Conservation (phyloP, 37 sponge, comb jelly and placozoan genomes). For the Geodia barretti region DNA sequence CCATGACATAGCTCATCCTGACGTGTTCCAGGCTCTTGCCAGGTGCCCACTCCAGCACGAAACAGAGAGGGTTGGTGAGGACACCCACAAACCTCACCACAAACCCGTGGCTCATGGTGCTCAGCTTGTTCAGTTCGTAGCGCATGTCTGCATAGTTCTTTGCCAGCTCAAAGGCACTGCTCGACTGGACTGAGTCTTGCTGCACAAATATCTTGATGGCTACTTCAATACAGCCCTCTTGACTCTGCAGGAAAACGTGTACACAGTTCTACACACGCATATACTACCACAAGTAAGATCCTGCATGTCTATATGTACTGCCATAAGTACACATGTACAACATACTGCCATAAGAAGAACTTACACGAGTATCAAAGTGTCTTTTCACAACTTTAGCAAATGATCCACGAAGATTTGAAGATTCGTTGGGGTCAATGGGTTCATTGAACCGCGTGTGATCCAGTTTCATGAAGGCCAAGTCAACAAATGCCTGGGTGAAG, state of each 20-base stretch:
- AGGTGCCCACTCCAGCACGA: slow-evolving; percentile 84
- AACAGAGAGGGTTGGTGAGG: slow-evolving; percentile 60
- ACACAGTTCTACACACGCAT: slow-evolving; percentile 10
- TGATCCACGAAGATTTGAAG: slow-evolving; percentile 12
- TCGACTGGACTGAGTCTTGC: slow-evolving; percentile 6
- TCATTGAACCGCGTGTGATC: slow-evolving; percentile 21
- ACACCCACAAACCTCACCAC: slow-evolving; percentile 66
- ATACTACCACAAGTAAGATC: not conserved
- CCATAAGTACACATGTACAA: slow-evolving; percentile 25
- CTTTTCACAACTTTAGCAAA: slow-evolving; percentile 44
- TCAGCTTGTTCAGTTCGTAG: slow-evolving; percentile 65
- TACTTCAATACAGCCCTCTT: slow-evolving; percentile 19
- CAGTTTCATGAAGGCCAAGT: slow-evolving; percentile 44
- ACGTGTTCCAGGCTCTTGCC: slow-evolving; percentile 55
- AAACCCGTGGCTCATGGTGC: slow-evolving; percentile 45
- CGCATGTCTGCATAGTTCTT: slow-evolving; percentile 69
- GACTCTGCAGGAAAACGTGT: slow-evolving; percentile 3
- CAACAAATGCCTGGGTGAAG: slow-evolving; percentile 42
- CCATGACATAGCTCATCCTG: not conserved
- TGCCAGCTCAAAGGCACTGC: slow-evolving; percentile 31
- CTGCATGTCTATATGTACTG: slow-evolving; percentile 22
- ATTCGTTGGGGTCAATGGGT: slow-evolving; percentile 20
- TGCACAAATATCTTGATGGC: slow-evolving; percentile 61
- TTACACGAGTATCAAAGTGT: slow-evolving; percentile 3
- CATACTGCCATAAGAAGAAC: not conserved